Conservation (phyloP, 1,140 invertebrate genomes). For the Paraescarpia echinospica region DNA sequence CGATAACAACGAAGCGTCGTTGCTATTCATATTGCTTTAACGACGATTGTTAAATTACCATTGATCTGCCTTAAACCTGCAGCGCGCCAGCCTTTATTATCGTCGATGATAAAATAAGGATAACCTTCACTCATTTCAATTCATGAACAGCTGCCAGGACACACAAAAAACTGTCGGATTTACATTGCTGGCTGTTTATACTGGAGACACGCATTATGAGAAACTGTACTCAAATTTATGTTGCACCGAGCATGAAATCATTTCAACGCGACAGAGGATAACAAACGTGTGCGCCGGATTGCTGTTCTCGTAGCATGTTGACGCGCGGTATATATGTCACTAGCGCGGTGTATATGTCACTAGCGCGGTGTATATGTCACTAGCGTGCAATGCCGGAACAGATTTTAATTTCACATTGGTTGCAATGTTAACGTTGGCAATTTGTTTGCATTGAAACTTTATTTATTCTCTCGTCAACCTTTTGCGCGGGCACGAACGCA, state of each 20-base stretch:
- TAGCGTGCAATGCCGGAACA: no score
- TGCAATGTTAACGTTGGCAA: no score
- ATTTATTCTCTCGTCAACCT: no score
- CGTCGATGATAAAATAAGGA: neutral
- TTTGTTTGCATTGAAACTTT: no score
- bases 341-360: neutral
- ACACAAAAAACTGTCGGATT: neutral
- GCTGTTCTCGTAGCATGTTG: neutral
- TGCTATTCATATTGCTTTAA: neutral
- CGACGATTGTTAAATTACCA: neutral
- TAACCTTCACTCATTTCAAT: neutral
- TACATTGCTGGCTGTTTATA: neutral
- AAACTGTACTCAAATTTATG: neutral
- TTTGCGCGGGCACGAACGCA: no score
- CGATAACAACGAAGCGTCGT: neutral
- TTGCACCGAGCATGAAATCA: neutral
- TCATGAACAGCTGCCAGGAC: neutral
- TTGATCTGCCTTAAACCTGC: neutral
- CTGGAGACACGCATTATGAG: neutral
- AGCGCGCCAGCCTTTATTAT: neutral
- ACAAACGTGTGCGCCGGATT: neutral
- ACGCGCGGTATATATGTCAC: neutral
- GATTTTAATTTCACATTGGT: no score
- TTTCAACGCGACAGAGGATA: neutral
- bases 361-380: neutral